Evolutionary conservation across 64 coral and sea anemone species (phyloP).

Genomic region (Montipora capricornis): DNA sequence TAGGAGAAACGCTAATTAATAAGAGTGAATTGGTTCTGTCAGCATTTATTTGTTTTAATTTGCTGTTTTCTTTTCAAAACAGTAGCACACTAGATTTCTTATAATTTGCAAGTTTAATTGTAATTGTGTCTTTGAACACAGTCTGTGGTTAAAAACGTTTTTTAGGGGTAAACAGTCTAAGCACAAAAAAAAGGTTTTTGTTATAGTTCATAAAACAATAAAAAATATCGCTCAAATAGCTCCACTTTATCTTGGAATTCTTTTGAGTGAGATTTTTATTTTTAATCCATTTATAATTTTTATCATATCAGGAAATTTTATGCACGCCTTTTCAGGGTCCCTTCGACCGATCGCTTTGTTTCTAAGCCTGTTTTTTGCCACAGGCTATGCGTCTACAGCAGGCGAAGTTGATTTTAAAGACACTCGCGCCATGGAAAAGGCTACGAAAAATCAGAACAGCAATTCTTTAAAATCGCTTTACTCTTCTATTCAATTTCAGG

Average conservation of each 20-base stretch:
- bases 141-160: not conserved
- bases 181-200: not conserved
- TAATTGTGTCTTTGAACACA: not conserved
- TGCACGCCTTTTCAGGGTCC: not conserved
- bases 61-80: too few species aligned
- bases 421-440: not conserved
- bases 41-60: too few species aligned
- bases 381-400: constrained; percentile 3
- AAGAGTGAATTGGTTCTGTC: too few species aligned
- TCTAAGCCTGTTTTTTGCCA: not conserved
- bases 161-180: constrained; percentile 4
- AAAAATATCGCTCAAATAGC: constrained; percentile 11
- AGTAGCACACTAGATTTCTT: too few species aligned
- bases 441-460: not conserved
- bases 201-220: not conserved
- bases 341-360: not conserved
- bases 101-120: too few species aligned
- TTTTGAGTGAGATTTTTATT: not conserved
- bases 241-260: constrained; percentile 6
- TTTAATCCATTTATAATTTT: not conserved
- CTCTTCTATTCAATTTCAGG: not conserved
- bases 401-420: constrained; percentile 1
- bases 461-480: not conserved
- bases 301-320: not conserved
- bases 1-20: too few species aligned